Conservation (phyloP, 1,140 invertebrate genomes). For the Solen grandis region DNA sequence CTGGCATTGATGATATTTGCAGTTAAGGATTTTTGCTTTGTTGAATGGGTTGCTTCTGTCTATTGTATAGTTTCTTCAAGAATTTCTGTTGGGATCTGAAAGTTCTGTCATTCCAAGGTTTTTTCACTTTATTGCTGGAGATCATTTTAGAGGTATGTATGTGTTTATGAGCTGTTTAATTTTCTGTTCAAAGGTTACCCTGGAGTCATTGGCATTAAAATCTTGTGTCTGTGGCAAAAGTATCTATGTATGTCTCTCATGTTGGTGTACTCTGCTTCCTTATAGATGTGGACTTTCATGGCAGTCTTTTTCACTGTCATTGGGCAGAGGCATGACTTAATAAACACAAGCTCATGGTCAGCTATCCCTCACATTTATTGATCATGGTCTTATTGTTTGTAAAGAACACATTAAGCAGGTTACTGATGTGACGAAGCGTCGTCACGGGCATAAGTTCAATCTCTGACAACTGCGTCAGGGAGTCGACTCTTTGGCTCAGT, state of each 20-base stretch:
- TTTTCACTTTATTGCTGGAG: slow-evolving; percentile 9
- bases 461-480: too few relatives aligned
- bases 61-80: too few relatives aligned
- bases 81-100: background rate
- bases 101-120: background rate
- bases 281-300: background rate
- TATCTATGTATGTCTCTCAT: background rate
- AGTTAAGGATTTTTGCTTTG: too few relatives aligned
- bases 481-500: too few relatives aligned
- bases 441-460: too few relatives aligned
- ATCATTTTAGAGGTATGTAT: background rate
- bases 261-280: background rate
- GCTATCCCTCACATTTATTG: slow-evolving; percentile 23
- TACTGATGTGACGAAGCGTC: too few relatives aligned
- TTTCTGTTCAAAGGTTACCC: background rate
- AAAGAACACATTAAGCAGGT: slow-evolving; percentile 22
- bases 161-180: background rate
- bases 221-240: background rate
- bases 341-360: background rate
- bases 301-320: background rate
- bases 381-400: slow-evolving; percentile 41
- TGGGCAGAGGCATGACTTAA: background rate
- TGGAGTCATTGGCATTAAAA: background rate
- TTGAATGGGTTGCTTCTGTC: too few relatives aligned
- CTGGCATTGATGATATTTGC: too few relatives aligned